Percentiles rank a stretch among this genome's conserved stretches.
Conservation (phyloP, 2,888 invertebrate species). For the Eustalomyia histrio region DNA sequence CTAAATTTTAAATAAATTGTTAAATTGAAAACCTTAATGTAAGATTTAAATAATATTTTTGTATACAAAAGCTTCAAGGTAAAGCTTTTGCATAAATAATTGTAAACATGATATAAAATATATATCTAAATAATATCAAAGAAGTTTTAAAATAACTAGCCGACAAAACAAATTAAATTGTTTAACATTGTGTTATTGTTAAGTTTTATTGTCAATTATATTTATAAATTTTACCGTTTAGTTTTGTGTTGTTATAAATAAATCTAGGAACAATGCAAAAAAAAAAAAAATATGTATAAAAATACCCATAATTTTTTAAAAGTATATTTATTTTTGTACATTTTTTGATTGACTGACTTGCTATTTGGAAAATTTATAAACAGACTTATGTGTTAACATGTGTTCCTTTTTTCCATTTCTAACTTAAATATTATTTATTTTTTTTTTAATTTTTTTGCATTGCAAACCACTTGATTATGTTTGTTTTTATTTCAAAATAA, state of each 20-base stretch:
- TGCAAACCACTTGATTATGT: constrained; percentile 2
- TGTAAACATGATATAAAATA: neutral
- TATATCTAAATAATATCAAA: neutral
- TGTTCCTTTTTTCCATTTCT: neutral
- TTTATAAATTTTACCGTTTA: neutral
- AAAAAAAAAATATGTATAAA: too few species aligned
- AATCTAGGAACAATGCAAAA: neutral
- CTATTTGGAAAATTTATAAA: neutral
- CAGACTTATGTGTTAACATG: neutral
- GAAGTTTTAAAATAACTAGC: too few species aligned
- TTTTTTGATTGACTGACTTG: neutral
- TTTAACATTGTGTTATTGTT: neutral
- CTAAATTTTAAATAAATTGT: constrained; percentile 8
- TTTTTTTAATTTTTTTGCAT: neutral
- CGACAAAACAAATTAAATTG: neutral
- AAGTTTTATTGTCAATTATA: neutral
- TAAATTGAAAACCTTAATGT: neutral
- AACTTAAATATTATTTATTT: neutral
- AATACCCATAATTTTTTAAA: neutral
- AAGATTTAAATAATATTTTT: neutral
- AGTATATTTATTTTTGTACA: neutral
- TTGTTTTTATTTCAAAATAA: neutral
- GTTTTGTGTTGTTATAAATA: neutral
- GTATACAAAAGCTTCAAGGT: constrained; percentile 28
- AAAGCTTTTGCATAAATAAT: constrained; percentile 8